Evolutionary conservation across 2,113 vertebrate genomes (phyloP).

Genomic region (Nipponia nippon): DNA sequence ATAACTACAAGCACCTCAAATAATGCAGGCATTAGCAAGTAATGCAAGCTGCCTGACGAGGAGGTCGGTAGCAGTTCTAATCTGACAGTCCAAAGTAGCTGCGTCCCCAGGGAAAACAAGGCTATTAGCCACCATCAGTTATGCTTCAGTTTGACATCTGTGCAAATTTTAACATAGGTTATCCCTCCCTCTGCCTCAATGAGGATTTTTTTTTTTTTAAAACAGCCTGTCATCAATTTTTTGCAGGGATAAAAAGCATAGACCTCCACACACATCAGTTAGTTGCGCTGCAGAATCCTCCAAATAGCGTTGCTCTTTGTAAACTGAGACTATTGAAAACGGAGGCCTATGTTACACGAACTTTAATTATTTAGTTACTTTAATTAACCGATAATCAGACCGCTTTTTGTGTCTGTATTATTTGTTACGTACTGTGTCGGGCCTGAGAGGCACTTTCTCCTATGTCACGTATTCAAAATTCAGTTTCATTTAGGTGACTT

Average conservation of each 20-base stretch:
- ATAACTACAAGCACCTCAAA: constrained; percentile 32
- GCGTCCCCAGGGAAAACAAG: constrained; percentile 67
- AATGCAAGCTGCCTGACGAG: constrained; percentile 31
- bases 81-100: constrained; percentile 75
- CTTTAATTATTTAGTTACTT: constrained; percentile 62
- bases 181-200: constrained; percentile 43
- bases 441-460: not conserved
- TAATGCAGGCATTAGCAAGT: constrained; percentile 31
- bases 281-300: not conserved
- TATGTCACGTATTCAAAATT: accelerated
- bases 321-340: not conserved
- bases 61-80: constrained; percentile 63
- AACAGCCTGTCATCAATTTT: constrained; percentile 20
- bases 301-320: not conserved
- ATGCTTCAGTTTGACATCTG: constrained; percentile 69
- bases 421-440: not conserved
- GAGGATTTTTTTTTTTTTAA: not conserved
- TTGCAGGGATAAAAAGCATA: not conserved
- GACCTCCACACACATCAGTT: not conserved
- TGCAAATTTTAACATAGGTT: constrained; percentile 68
- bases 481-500: not conserved
- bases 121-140: constrained; percentile 75
- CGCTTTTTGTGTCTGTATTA: not conserved
- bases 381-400: constrained; percentile 51
- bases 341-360: not conserved